Percentiles rank a stretch among this genome's conserved stretches.
Conservation (phyloP, 2,113 vertebrate species). For the Hiodon alosoides region DNA sequence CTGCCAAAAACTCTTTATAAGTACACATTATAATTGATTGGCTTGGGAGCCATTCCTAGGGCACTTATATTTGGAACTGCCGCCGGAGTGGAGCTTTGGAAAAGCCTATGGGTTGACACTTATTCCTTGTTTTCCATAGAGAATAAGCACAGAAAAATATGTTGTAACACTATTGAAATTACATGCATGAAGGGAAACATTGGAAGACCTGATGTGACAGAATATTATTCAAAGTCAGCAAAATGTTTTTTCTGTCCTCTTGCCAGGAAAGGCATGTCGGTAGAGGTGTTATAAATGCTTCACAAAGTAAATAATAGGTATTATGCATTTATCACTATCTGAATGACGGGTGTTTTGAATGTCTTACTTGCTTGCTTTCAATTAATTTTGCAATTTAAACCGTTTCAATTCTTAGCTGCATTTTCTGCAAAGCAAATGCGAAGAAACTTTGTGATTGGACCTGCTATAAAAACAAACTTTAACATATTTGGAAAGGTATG, state of each 20-base stretch:
- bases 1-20: conserved; percentile 59
- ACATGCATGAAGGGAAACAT: conserved; percentile 33
- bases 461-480: conserved; percentile 1
- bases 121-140: conserved; percentile 3
- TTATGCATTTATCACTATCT: no score
- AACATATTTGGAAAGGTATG: background rate
- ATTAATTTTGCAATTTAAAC: no score
- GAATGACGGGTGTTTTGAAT: no score
- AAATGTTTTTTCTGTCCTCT: background rate
- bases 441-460: background rate
- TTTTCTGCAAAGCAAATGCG: no score
- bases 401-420: no score
- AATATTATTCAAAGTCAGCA: conserved; percentile 49
- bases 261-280: no score
- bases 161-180: conserved; percentile 36
- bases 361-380: no score
- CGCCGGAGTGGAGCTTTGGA: conserved; percentile 36
- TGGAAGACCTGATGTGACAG: conserved; percentile 48
- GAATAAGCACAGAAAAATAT: conserved; percentile 26
- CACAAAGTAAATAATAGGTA: no score
- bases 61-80: conserved; percentile 39
- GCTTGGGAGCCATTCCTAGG: conserved; percentile 51
- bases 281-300: no score
- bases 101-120: conserved; percentile 31
- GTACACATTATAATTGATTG: conserved; percentile 58